These are phyloP conservation scores for Chaetops frenatus DNA, from an alignment of 2,113 vertebrate genomes.

Conservation along the genomic window DNA sequence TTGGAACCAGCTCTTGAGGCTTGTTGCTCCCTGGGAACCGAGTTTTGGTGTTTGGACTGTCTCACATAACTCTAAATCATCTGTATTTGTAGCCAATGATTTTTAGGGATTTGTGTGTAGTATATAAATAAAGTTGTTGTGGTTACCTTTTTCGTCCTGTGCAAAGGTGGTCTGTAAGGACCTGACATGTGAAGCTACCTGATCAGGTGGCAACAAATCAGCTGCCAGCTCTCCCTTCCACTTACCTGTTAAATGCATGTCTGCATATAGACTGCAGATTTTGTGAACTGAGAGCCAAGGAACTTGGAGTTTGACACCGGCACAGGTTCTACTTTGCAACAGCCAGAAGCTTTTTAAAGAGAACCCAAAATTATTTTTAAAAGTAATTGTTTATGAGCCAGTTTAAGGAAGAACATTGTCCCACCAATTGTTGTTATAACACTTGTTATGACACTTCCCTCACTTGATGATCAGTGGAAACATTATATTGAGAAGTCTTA, in stretches of 20 bases:
- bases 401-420: background rate
- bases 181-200: background rate
- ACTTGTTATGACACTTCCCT: background rate
- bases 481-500: background rate
- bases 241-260: background rate
- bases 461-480: background rate
- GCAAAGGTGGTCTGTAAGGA: background rate
- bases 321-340: background rate
- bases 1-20: background rate
- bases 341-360: background rate
- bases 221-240: background rate
- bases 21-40: background rate
- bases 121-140: background rate
- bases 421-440: background rate
- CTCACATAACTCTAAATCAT: background rate
- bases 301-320: background rate
- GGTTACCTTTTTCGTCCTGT: background rate
- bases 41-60: background rate
- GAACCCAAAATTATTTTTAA: background rate
- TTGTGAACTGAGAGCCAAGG: background rate
- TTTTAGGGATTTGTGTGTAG: background rate
- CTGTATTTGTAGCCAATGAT: background rate
- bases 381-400: background rate
- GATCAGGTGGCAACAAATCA: background rate
- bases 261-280: background rate